Base-by-base conservation (phyloP, 30 jellyfish, hydroid and myxozoan species). In the Aurelia sp. region DNA sequence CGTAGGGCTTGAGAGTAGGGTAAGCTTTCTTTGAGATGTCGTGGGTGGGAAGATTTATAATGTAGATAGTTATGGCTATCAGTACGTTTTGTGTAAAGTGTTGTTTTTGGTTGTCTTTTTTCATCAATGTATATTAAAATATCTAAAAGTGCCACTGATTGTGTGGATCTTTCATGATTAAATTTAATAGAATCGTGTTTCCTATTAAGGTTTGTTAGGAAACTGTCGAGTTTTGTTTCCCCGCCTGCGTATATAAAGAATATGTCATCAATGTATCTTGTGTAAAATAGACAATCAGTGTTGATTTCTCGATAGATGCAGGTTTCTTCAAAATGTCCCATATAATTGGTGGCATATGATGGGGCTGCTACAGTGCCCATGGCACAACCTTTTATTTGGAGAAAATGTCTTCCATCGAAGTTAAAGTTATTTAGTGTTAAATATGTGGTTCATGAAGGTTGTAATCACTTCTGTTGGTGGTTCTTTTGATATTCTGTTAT, bases 251-350 rank as follows among this genome's bases (percentile, higher is more conserved):
- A 66, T 8, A 13, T 67, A 64, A 67, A 7, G 91, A 81, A 41
- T 12, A 66, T 81, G 72, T 81, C 86, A 27, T 81, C 74, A 81
- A 81, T 64, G 69, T 81, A 81, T 48, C 91, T 79, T 53, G 71
- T 27, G 52, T 66, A 68, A 62, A 51, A 37, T 31, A 35, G 48
- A 61, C 75, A 66, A 70, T 66, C 70, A 59, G 50, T 52, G 61
- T 61, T 17, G n/a, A 68, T 20, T 6, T 66, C 64, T 7, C 77
- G 75, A 15, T 66, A 51, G 55, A 65, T 53, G 55, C n/a, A n/a
- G n/a, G n/a, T n/a, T n/a, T n/a, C n/a, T n/a, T n/a, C n/a, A n/a
- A n/a, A n/a, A n/a, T n/a, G n/a, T n/a, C n/a, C n/a, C n/a, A n/a
- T n/a, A n/a, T n/a, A n/a, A n/a, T n/a, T n/a, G n/a, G n/a, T n/a